A percentile compares a stretch with the other conserved stretches of the same genome.
Conservation (phyloP, 1,140 invertebrate species). For the Radopholus similis region DNA sequence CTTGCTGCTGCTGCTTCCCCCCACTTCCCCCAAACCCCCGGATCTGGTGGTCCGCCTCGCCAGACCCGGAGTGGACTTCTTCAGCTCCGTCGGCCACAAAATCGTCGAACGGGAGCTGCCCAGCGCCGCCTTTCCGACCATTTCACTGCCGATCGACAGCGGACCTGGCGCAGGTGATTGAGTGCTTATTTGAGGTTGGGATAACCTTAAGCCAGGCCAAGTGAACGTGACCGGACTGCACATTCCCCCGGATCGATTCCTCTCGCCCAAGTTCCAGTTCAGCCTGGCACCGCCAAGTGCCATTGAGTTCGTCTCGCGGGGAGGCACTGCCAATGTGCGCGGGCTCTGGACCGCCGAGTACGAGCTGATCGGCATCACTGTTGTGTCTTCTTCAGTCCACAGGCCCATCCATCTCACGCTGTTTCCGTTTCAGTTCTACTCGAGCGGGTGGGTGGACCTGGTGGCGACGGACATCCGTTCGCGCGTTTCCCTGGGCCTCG, state of each 20-base stretch:
- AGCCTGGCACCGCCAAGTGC: constrained; percentile 40
- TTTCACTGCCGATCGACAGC: constrained; percentile 43
- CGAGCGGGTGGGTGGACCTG: constrained; percentile 46
- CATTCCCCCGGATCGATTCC: constrained; percentile 40
- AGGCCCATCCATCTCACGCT: not conserved
- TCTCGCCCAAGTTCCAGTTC: constrained; percentile 51
- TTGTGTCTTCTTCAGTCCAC: constrained; percentile 8
- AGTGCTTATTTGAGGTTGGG: not conserved
- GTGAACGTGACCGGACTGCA: constrained; percentile 40
- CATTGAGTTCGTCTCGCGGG: constrained; percentile 43
- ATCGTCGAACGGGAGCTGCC: constrained; percentile 53
- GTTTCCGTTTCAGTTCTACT: constrained; percentile 21
- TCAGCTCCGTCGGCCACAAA: constrained; percentile 44
- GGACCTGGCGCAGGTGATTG: constrained; percentile 51
- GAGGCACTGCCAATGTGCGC: constrained; percentile 42
- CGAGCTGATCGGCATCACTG: constrained; percentile 30
- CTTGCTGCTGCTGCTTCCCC: not conserved
- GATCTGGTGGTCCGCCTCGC: constrained; percentile 27
- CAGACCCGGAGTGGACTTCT: constrained; percentile 32
- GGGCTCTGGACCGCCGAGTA: constrained; percentile 56
- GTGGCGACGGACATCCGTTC: constrained; percentile 40
- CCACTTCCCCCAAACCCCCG: not conserved
- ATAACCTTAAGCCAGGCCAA: constrained; percentile 1
- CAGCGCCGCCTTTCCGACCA: constrained; percentile 42
- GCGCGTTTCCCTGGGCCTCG: constrained; percentile 27